These are phyloP conservation scores for Sorex maritimensis DNA, from an alignment of 2,797 vertebrate genomes.

Conservation along the genomic window DNA sequence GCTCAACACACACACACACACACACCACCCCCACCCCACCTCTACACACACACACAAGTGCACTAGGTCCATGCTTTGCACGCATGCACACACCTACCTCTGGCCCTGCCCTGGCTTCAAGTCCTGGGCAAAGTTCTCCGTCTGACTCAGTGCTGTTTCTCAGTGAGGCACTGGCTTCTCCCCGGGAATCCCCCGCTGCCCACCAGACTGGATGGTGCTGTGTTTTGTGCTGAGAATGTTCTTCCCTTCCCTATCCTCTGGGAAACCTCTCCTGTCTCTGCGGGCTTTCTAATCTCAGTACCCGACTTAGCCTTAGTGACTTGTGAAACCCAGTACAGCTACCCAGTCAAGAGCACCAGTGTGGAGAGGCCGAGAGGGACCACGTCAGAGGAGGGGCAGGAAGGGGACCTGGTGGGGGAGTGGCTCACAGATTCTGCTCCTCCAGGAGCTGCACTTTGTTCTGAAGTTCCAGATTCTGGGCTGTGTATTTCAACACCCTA, in stretches of 20 bases:
- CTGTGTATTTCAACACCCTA: slow-evolving; percentile 95
- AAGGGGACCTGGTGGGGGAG: background rate
- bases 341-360: slow-evolving; percentile 14
- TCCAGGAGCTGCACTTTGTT: slow-evolving; percentile 96
- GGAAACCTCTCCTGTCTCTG: background rate
- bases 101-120: slow-evolving; percentile 37
- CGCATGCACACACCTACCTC: background rate
- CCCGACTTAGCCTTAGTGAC: slow-evolving; percentile 8
- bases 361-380: background rate
- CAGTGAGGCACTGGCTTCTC: background rate
- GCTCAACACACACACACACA: slow-evolving; percentile 1
- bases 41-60: slow-evolving; percentile 6
- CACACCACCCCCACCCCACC: no score
- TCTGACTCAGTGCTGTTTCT: background rate
- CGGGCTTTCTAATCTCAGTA: slow-evolving; percentile 40
- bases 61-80: background rate
- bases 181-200: background rate
- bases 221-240: background rate
- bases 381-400: background rate
- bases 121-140: slow-evolving; percentile 32
- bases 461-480: slow-evolving; percentile 95
- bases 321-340: background rate
- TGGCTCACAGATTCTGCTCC: slow-evolving; percentile 95
- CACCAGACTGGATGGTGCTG: background rate
- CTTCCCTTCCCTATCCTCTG: background rate